Evolutionary conservation across 2,113 vertebrate genomes (phyloP), one percentile per base, ranked within the genome.

Genomic region (Gracilinanus agilis): DNA sequence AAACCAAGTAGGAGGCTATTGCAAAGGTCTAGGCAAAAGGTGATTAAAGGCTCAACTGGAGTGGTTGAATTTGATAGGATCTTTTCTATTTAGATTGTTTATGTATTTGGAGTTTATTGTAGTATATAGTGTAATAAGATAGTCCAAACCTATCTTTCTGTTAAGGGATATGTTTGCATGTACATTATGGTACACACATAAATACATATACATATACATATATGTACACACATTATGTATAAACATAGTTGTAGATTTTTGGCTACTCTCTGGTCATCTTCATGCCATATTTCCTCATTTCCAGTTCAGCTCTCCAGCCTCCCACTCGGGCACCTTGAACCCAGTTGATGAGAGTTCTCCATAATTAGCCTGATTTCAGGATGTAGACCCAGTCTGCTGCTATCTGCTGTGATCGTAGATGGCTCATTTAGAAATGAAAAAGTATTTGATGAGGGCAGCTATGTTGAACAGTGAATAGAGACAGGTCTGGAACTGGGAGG

Each of bases 351-450:
- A 83, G 16, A 75, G n/a, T 40, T 40, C 0, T 2, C n/a, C n/a
- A 23, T 40, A 40, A 83, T 83, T 83, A 40, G 19, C 19, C n/a
- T 40, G n/a, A 83, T 7, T 83, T 83, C 19, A 40, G n/a, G 7
- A 83, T 83, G n/a, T 19, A 83, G 0, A 40, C 6, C 67, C n/a
- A 40, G 16, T 16, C n/a, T 83, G n/a, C 21, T 40, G 5, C 34
- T 83, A 44, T 8, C 55, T 58, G n/a, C 44, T 10, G 0, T 93
- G 88, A 21, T 40, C 88, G 83, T n/a, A 93, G n/a, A 75, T 90
- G 92, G 90, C 89, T 97, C 94, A 90, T 96, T 96, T 90, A n/a
- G 55, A 53, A 0, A 0, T n/a, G 67, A 40, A 40, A 67, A 83
- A 83, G 67, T 40, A 34, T 90, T 92, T 44, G 49, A 49, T 49